A percentile compares a stretch with the other conserved stretches of the same genome.
These are phyloP conservation scores for Gadus macrocephalus DNA, from an alignment of 2,113 vertebrate genomes.

Conservation along the genomic window DNA sequence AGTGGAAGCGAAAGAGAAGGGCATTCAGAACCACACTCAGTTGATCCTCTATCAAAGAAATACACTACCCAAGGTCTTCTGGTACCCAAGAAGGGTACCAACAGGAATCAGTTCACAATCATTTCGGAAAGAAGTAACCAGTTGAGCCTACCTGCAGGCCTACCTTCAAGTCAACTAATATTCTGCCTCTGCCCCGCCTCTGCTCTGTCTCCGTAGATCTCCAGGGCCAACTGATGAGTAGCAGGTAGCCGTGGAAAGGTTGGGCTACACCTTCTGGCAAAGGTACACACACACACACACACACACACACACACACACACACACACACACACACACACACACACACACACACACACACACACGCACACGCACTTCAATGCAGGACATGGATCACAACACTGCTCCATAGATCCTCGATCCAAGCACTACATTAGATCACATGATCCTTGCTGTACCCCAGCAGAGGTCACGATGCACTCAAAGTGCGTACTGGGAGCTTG, in stretches of 20 bases:
- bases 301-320: constrained; percentile 46
- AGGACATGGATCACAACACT: too few species aligned
- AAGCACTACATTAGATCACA: neutral
- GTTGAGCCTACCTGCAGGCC: too few species aligned
- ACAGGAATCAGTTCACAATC: too few species aligned
- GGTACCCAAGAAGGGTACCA: too few species aligned
- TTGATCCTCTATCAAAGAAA: too few species aligned
- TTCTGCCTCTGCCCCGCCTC: neutral
- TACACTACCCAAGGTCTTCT: too few species aligned
- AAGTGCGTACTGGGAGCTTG: too few species aligned
- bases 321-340: constrained; percentile 37
- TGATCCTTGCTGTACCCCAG: neutral
- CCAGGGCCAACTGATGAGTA: constrained; percentile 46
- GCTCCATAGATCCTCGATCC: neutral
- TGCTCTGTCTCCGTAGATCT: constrained; percentile 26
- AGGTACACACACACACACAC: constrained; percentile 60
- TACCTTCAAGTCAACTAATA: too few species aligned
- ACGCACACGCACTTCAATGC: neutral
- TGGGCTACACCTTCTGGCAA: constrained; percentile 34
- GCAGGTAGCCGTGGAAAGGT: constrained; percentile 29
- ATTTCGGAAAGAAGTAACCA: too few species aligned
- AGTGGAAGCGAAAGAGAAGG: too few species aligned
- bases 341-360: constrained; percentile 58
- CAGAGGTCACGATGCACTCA: too few species aligned
- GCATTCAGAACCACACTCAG: too few species aligned